Evolutionary conservation across 2,797 vertebrate species (phyloP).

Genomic region (Brachyalestes nurse): DNA sequence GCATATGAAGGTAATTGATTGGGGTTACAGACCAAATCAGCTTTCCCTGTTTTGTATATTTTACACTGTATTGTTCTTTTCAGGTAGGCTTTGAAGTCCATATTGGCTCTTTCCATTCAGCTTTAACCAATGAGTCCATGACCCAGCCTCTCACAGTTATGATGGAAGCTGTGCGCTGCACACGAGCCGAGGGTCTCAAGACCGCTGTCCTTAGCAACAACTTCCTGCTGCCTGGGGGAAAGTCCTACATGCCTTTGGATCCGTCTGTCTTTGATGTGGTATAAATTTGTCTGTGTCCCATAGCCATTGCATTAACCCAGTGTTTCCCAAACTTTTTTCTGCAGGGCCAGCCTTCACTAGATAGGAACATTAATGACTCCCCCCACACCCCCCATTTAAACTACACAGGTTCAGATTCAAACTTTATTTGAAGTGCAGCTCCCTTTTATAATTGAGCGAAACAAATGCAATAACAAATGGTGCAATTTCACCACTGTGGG

Average conservation of each 20-base stretch:
- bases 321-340: too few species aligned
- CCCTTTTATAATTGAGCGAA: too few species aligned
- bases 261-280: conserved; percentile 81
- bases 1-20: neutral
- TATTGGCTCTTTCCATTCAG: conserved; percentile 72
- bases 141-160: conserved; percentile 74
- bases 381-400: too few species aligned
- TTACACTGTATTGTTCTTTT: neutral
- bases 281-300: conserved; percentile 51
- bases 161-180: conserved; percentile 77
- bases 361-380: too few species aligned
- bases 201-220: conserved; percentile 80
- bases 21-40: neutral
- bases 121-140: conserved; percentile 70
- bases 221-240: conserved; percentile 67
- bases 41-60: neutral
- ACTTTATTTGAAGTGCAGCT: too few species aligned
- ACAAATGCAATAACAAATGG: too few species aligned
- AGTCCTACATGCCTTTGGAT: conserved; percentile 72
- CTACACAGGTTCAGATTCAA: too few species aligned
- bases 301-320: neutral
- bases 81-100: conserved; percentile 74
- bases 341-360: too few species aligned
- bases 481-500: too few species aligned
- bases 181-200: conserved; percentile 76